phyloP scores from a whole-genome alignment of 2,888 invertebrate species.

The Chrysolina americana region DNA sequence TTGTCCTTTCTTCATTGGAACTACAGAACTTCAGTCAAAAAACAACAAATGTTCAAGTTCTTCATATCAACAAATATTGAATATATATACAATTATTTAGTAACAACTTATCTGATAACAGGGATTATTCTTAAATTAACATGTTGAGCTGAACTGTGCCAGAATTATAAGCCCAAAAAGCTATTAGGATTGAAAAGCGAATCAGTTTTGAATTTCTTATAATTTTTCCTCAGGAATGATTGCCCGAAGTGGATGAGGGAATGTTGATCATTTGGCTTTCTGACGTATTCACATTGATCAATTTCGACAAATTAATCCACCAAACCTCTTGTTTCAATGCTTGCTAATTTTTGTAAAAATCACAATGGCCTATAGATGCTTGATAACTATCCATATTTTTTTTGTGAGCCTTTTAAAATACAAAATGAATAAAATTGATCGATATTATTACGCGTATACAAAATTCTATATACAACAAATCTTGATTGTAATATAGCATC shows the following conservation, averaged over 20 bases:
- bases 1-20: too few relatives aligned
- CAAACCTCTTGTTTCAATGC: constrained; percentile 11
- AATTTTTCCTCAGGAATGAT: constrained; percentile 1
- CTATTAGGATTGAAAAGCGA: too few relatives aligned
- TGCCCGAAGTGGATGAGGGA: background rate
- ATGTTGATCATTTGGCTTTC: background rate
- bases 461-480: background rate
- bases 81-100: too few relatives aligned
- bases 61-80: too few relatives aligned
- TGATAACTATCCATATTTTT: background rate
- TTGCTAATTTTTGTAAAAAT: too few relatives aligned
- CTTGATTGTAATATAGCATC: background rate
- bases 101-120: too few relatives aligned
- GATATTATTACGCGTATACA: background rate
- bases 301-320: background rate
- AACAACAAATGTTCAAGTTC: too few relatives aligned
- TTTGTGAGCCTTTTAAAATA: background rate
- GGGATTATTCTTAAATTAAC: too few relatives aligned
- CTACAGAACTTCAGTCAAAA: too few relatives aligned
- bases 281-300: constrained; percentile 6
- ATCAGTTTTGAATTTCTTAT: too few relatives aligned
- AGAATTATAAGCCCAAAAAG: too few relatives aligned
- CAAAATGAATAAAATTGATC: background rate
- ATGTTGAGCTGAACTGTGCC: too few relatives aligned
- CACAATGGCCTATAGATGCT: background rate